Evolutionary conservation across 2,797 vertebrate genomes (phyloP), one percentile per base, ranked within the genome.

Genomic region (Lepus oiostolus): DNA sequence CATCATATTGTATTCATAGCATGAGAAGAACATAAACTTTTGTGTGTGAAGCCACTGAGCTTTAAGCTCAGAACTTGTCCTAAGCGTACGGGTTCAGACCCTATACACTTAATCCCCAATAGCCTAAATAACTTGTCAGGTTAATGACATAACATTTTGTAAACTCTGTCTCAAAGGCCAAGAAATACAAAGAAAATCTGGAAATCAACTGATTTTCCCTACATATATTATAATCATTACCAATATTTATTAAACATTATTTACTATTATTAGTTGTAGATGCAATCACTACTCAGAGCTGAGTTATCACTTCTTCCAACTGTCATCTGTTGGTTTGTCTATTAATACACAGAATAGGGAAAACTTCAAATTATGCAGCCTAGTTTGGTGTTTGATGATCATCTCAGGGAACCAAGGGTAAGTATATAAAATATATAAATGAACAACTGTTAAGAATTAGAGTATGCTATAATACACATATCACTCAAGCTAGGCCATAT

Each of bases 161-260:
- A 68, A 63, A 30, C 60, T 74, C 21, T 85, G 38, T 84, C 60
- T 88, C 60, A 79, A 88, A 84, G 50, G 13, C 50, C 67, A 80
- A 90, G 77, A 80, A 91, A 52, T 80, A 79, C 5, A 91, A 67
- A 93, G 30, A 80, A 75, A 79, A 72, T 42, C 60, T 77, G 68
- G 19, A 30, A 35, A 71, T 86, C 54, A 77, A 32, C 35, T 32
- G 4, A 28, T 77, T 76, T 26, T 79, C n/a, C 13, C 28, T 54
- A 62, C 30, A 28, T n/a, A 13, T 2, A 30, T 74, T 28, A 72
- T 75, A 87, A 58, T 58, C 35, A 50, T 75, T 63, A 47, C n/a
- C 74, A 32, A 72, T 71, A 79, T 47, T 71, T 82, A 88, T 60
- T 58, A 86, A 92, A 60, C 4, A 77, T 77, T 12, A 82, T 58